Evolutionary conservation across 2,797 vertebrate genomes (phyloP).

Genomic region (Diplodus sargus): DNA sequence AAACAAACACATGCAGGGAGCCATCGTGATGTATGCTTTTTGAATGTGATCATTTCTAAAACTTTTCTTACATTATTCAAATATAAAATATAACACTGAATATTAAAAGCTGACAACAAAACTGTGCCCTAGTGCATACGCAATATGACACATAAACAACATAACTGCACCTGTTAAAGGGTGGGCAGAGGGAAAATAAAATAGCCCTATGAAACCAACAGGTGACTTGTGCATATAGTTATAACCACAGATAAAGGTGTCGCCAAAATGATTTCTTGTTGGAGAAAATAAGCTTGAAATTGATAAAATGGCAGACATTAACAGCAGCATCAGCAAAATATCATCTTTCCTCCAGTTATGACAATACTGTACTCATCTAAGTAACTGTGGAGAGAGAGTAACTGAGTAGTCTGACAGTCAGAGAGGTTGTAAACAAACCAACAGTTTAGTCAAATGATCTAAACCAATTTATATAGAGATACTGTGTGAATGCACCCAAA

Average conservation of each 20-base stretch:
- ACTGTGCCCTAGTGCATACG: neutral
- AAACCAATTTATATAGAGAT: neutral
- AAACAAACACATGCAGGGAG: constrained; percentile 1
- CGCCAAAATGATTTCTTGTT: neutral
- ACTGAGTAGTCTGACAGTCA: too few relatives aligned
- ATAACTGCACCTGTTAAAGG: neutral
- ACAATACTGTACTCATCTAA: too few relatives aligned
- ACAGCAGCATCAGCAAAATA: neutral
- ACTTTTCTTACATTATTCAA: neutral
- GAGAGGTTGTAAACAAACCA: too few relatives aligned
- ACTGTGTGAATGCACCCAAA: neutral
- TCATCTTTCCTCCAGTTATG: too few relatives aligned
- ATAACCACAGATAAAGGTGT: constrained; percentile 2
- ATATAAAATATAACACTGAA: neutral
- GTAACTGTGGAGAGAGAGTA: too few relatives aligned
- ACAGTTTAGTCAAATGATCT: too few relatives aligned
- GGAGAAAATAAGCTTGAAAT: constrained; percentile 1
- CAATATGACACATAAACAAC: neutral
- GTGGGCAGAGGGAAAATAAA: neutral
- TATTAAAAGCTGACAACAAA: neutral
- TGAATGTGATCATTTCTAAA: neutral
- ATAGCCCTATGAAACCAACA: neutral
- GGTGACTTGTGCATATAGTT: neutral
- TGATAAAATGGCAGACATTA: neutral
- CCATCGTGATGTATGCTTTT: neutral